Percentiles rank a stretch among this genome's conserved stretches.
These are phyloP conservation scores for Theristicus caerulescens DNA, from an alignment of 2,113 vertebrate genomes.

Conservation along the genomic window DNA sequence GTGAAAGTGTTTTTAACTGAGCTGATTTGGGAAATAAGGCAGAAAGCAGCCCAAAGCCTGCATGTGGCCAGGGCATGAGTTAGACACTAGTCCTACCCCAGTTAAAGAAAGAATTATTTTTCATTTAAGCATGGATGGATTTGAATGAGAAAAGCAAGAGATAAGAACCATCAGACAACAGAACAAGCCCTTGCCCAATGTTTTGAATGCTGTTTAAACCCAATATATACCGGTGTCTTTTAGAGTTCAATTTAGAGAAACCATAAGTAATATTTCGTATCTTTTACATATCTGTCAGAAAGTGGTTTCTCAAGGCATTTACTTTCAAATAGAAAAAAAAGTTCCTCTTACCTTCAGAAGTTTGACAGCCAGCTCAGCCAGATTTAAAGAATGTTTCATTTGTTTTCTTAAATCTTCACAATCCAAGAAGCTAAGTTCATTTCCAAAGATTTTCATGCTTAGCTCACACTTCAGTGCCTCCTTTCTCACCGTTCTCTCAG, in stretches of 20 bases:
- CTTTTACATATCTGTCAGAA: neutral
- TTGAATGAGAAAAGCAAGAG: neutral
- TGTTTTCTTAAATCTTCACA: slow-evolving; percentile 74
- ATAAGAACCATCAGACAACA: neutral
- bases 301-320: neutral
- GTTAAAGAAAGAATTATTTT: neutral
- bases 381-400: slow-evolving; percentile 74
- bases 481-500: slow-evolving; percentile 27
- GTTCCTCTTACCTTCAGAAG: slow-evolving; percentile 82
- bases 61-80: neutral
- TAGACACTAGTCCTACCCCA: neutral
- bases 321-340: neutral
- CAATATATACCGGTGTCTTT: neutral
- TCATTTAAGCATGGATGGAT: neutral
- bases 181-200: neutral
- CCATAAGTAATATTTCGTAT: neutral
- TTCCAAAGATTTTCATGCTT: slow-evolving; percentile 84
- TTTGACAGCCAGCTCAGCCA: slow-evolving; percentile 77
- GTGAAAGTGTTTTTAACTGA: neutral
- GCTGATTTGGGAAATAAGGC: neutral
- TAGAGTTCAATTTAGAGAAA: neutral
- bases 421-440: slow-evolving; percentile 79
- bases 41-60: neutral
- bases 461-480: slow-evolving; percentile 71
- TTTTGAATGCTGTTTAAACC: neutral